Evolutionary conservation across 2,113 vertebrate genomes (phyloP).

Genomic region (Microtus oregoni): DNA sequence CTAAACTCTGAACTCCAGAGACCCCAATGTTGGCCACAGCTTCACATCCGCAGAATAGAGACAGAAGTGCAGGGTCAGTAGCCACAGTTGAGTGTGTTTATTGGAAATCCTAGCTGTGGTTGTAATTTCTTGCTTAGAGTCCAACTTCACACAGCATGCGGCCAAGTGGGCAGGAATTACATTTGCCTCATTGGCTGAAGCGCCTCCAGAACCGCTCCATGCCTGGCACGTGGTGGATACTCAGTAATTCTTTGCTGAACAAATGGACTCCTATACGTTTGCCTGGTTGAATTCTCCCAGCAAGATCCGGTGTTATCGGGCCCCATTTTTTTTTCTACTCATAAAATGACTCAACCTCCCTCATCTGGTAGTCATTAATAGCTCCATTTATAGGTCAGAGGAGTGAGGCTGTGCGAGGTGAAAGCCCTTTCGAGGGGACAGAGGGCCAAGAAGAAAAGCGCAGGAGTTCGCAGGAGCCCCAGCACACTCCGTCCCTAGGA

Average conservation of each 20-base stretch:
- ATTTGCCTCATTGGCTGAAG: background rate
- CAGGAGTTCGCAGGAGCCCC: background rate
- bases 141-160: background rate
- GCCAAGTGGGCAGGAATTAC: background rate
- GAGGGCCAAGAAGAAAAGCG: background rate
- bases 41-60: accelerated
- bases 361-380: slow-evolving; percentile 21
- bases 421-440: background rate
- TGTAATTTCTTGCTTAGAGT: background rate
- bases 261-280: accelerated
- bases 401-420: background rate
- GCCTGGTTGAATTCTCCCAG: background rate
- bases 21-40: background rate
- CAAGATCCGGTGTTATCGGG: background rate
- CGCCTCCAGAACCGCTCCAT: too few relatives aligned
- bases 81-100: accelerated
- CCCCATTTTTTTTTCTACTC: background rate
- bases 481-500: background rate
- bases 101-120: background rate
- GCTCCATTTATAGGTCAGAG: background rate
- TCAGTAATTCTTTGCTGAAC: background rate
- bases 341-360: background rate
- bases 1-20: background rate
- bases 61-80: background rate
- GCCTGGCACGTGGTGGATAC: background rate